These are phyloP conservation scores for Morus bassanus DNA, from an alignment of 2,797 vertebrate genomes.

Conservation along the genomic window DNA sequence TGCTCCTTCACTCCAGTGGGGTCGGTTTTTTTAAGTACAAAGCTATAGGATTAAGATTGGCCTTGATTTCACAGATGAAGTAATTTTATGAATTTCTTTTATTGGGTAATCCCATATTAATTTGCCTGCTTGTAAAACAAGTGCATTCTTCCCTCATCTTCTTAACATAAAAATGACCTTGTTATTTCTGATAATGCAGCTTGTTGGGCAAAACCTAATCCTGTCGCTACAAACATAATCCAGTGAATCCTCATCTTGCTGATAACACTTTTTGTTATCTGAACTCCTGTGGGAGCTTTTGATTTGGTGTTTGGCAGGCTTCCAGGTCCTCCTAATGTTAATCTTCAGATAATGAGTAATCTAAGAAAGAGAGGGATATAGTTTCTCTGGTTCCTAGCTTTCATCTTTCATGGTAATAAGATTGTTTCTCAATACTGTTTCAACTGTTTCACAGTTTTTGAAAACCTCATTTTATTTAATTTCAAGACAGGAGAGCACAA, in stretches of 20 bases:
- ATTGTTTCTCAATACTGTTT: background rate
- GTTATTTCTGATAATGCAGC: conserved; percentile 28
- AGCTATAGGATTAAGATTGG: background rate
- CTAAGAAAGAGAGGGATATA: background rate
- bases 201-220: conserved; percentile 43
- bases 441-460: background rate
- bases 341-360: conserved; percentile 16
- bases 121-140: conserved; percentile 27
- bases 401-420: conserved; percentile 5
- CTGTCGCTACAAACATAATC: conserved; percentile 1
- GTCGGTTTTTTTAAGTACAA: background rate
- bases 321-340: background rate
- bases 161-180: conserved; percentile 47
- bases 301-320: background rate
- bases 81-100: conserved; percentile 10
- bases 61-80: conserved; percentile 8
- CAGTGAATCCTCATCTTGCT: conserved; percentile 30
- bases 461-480: background rate
- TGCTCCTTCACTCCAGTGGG: background rate
- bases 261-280: background rate
- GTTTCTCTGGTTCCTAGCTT: background rate
- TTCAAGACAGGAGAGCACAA: background rate
- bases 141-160: conserved; percentile 4
- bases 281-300: conserved; percentile 5
- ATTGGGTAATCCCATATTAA: conserved; percentile 43